Evolutionary conservation across 2,888 invertebrate species (phyloP), one percentile per base, ranked within the genome.

Genomic region (Mechanitis messenoides): DNA sequence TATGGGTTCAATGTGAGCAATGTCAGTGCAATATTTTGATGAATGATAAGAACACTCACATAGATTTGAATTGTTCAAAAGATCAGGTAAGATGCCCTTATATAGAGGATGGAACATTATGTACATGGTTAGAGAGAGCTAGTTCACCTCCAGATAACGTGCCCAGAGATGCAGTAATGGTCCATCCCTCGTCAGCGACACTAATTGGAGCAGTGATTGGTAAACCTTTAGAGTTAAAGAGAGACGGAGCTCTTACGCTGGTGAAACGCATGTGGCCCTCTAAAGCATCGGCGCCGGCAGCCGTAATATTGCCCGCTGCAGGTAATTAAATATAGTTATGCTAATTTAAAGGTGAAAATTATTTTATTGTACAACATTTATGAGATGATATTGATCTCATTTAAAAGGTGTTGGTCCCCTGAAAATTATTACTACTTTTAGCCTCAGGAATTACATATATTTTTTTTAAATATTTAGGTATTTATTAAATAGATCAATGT

Each of bases 1-100:
- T 88, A 5, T 94, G 94, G 93, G 84, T 91, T 31, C 90, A 91
- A 59, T 95, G 95, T 75, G 93, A 93, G 53, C 86, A 82, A 47
- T 95, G 95, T 74, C 79, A 84, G 3, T 85, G 89, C 55, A 88
- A 80, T 66, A 76, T 94, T 74, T 80, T 91, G 58, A 86, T 90
- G 53, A 94, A 92, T 75, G 93, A 94, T 70, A 81, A 86, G 68
- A 87, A 91, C 59, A 67, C 77, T 66, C 95, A 95, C 68, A 66
- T 80, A 53, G 87, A 86, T 63, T 74, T 79, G 45, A 86, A 90
- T 73, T 94, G 94, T 77, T 73, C 55, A 2, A 83, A 81, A 68
- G 83, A 90, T 72, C 87, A 87, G 71, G 70, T 86, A 12, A 88
- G 84, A 75, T 90, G 89, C 62, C 89, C 89, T 0, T 90, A 78